These are phyloP conservation scores for Lasius fuliginosus DNA, from an alignment of 2,888 invertebrate genomes.

Conservation along the genomic window DNA sequence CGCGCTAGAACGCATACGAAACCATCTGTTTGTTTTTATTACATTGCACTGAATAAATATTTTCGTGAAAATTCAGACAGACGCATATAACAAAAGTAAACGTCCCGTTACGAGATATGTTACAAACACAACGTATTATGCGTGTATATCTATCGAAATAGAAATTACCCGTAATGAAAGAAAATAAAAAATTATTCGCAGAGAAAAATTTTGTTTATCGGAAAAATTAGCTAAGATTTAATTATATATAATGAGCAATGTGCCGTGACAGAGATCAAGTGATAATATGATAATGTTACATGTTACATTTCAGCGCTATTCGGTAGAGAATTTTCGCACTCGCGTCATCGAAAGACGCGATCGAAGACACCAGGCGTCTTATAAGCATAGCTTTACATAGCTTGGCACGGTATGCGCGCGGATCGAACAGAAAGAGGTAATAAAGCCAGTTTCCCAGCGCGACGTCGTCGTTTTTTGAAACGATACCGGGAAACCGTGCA, in stretches of 20 bases:
- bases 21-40: conserved; percentile 38
- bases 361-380: conserved; percentile 32
- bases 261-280: background rate
- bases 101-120: conserved; percentile 38
- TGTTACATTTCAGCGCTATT: conserved; percentile 6
- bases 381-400: conserved; percentile 47
- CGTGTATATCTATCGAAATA: conserved; percentile 3
- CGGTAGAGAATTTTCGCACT: conserved; percentile 17
- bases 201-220: background rate
- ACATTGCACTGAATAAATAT: conserved; percentile 36
- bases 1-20: background rate
- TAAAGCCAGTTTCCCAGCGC: conserved; percentile 66
- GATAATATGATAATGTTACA: background rate
- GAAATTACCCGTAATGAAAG: background rate
- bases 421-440: conserved; percentile 69
- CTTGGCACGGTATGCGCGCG: conserved; percentile 28
- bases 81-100: conserved; percentile 27
- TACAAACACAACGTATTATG: conserved; percentile 35
- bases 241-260: background rate
- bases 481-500: conserved; percentile 65
- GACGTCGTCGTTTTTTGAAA: conserved; percentile 61
- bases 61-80: conserved; percentile 22
- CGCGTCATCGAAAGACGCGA: conserved; percentile 10
- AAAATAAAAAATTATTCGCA: background rate
- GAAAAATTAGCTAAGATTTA: background rate